Percentiles rank a stretch among this genome's conserved stretches.
phyloP scores from a whole-genome alignment of 2,888 invertebrate species.

The Protodeltote pygarga region DNA sequence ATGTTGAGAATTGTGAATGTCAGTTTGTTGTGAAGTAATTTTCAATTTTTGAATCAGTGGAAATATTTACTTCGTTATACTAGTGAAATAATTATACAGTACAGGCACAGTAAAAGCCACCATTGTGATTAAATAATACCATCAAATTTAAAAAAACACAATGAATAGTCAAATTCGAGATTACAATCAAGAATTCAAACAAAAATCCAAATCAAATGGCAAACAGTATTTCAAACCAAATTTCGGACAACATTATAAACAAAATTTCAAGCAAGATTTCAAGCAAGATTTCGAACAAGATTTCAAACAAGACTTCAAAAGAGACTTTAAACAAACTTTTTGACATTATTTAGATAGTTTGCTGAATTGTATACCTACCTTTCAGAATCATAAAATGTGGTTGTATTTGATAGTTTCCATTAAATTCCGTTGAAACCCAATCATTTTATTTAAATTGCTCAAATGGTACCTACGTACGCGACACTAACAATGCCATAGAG shows the following conservation, averaged over 20 bases:
- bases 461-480: too few species aligned
- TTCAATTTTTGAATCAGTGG: too few species aligned
- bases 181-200: conserved; percentile 1
- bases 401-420: too few species aligned
- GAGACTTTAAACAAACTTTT: conserved; percentile 1
- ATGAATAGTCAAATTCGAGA: conserved; percentile 19
- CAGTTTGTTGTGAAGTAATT: background rate
- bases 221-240: conserved; percentile 4
- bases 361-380: too few species aligned
- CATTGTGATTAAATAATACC: background rate
- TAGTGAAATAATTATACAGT: too few species aligned
- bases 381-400: too few species aligned
- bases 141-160: background rate
- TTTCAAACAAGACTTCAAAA: conserved; percentile 16
- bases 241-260: conserved; percentile 3
- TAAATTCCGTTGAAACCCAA: too few species aligned
- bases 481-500: too few species aligned
- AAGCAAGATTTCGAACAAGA: conserved; percentile 22
- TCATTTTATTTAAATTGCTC: too few species aligned
- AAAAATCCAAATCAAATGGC: background rate
- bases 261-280: conserved; percentile 11
- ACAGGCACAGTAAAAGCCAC: too few species aligned
- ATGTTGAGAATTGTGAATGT: background rate
- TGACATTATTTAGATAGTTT: conserved; percentile 12
- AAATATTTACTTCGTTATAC: too few species aligned